These are phyloP conservation scores for Schlechtendalia chinensis DNA, from an alignment of 1,140 invertebrate genomes.

Conservation along the genomic window DNA sequence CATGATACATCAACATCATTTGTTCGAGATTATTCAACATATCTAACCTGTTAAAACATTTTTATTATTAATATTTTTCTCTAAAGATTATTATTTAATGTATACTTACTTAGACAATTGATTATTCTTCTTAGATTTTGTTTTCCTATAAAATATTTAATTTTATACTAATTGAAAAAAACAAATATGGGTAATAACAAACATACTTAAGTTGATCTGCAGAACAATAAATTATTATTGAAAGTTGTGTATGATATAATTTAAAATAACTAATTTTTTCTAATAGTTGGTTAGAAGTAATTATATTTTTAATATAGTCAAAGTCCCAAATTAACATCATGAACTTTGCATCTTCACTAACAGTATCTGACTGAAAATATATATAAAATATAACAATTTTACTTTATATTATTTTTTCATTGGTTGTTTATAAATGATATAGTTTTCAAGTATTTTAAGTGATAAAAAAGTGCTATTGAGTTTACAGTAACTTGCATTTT, in stretches of 20 bases:
- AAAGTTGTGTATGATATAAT: conserved; percentile 2
- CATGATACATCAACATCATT: conserved; percentile 31
- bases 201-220: conserved; percentile 38
- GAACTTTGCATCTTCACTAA: conserved; percentile 8
- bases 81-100: neutral
- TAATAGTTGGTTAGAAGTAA: neutral
- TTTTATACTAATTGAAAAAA: neutral
- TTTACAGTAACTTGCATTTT: neutral
- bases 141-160: neutral
- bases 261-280: conserved; percentile 28
- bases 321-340: conserved; percentile 42
- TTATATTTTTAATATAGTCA: conserved; percentile 14
- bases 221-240: conserved; percentile 17
- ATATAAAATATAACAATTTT: neutral
- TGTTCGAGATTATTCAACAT: conserved; percentile 15
- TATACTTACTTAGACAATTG: neutral
- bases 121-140: neutral
- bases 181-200: neutral
- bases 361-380: conserved; percentile 23
- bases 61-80: neutral
- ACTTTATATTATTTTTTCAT: neutral
- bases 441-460: neutral
- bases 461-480: neutral
- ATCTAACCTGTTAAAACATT: conserved; percentile 4
- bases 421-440: neutral